A percentile compares a stretch with the other conserved stretches of the same genome.
phyloP scores from a whole-genome alignment of 2,888 invertebrate genomes.

The Troides oblongomaculatus region DNA sequence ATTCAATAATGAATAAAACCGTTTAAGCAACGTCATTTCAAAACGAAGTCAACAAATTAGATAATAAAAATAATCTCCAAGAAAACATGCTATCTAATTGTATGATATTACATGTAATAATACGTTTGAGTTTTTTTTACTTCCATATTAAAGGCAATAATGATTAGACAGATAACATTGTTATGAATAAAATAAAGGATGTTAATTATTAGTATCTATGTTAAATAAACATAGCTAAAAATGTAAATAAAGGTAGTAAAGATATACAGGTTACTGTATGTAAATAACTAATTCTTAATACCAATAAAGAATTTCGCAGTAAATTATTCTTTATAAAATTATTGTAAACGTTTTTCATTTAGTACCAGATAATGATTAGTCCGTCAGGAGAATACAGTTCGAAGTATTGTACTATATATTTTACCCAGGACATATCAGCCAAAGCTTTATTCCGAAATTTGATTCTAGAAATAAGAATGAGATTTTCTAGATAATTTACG shows the following conservation, averaged over 20 bases:
- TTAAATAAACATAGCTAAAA: background rate
- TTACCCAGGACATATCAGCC: conserved; percentile 60
- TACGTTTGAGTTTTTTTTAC: too few relatives aligned
- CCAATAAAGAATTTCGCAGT: background rate
- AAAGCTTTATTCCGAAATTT: conserved; percentile 75
- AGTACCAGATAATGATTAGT: conserved; percentile 35
- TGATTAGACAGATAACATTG: background rate
- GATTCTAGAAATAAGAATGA: conserved; percentile 70
- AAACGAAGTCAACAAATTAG: too few relatives aligned
- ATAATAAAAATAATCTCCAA: too few relatives aligned
- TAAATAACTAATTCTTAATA: background rate
- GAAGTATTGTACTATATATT: conserved; percentile 41
- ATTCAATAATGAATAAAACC: too few relatives aligned
- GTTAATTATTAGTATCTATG: background rate
- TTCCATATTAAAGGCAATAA: too few relatives aligned
- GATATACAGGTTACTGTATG: background rate
- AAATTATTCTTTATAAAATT: background rate
- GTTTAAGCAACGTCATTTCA: too few relatives aligned
- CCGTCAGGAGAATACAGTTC: conserved; percentile 24
- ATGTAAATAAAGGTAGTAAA: background rate
- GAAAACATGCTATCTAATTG: too few relatives aligned
- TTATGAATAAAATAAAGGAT: background rate
- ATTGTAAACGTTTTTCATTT: background rate
- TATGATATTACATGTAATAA: too few relatives aligned
- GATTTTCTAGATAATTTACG: too few relatives aligned